Evolutionary conservation across 30 jellyfish, hydroid and myxozoan genomes (phyloP).

Genomic region (Hydractinia echinata): DNA sequence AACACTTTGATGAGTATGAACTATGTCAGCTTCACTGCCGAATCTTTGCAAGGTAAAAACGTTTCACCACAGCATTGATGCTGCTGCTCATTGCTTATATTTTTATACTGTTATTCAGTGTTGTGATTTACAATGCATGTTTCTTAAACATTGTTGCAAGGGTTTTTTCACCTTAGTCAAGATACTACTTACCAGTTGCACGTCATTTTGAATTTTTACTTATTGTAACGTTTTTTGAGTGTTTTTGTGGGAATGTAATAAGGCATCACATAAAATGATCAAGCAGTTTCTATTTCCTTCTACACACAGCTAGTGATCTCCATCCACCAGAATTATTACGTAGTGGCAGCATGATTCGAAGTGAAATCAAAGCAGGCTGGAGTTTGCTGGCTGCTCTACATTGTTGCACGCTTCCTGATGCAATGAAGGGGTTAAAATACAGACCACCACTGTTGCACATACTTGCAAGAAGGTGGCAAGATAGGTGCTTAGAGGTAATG

Average conservation of each 20-base stretch:
- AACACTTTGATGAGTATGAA: conserved; percentile 95
- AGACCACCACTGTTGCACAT: conserved; percentile 92
- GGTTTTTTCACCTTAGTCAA: too few species aligned
- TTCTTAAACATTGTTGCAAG: too few species aligned
- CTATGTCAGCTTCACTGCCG: conserved; percentile 47
- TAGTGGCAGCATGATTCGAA: conserved; percentile 31
- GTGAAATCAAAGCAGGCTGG: conserved; percentile 97
- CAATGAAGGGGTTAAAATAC: conserved; percentile 85
- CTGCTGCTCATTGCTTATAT: neutral
- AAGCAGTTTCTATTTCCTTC: too few species aligned
- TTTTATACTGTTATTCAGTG: neutral
- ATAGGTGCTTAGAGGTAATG: conserved; percentile 90
- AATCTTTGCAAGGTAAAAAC: neutral
- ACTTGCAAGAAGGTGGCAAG: conserved; percentile 97
- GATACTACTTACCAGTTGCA: too few species aligned
- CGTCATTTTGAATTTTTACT: too few species aligned
- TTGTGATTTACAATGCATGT: too few species aligned
- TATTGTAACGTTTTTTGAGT: too few species aligned
- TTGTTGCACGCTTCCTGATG: conserved; percentile 88
- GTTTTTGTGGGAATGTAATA: too few species aligned
- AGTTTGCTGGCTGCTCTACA: conserved; percentile 91
- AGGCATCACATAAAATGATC: too few species aligned
- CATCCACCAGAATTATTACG: too few species aligned
- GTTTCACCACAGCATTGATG: neutral
- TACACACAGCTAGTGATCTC: too few species aligned